Base-by-base conservation (phyloP, 2,888 invertebrate genomes). In the Caenorhabditis macrosperma region DNA sequence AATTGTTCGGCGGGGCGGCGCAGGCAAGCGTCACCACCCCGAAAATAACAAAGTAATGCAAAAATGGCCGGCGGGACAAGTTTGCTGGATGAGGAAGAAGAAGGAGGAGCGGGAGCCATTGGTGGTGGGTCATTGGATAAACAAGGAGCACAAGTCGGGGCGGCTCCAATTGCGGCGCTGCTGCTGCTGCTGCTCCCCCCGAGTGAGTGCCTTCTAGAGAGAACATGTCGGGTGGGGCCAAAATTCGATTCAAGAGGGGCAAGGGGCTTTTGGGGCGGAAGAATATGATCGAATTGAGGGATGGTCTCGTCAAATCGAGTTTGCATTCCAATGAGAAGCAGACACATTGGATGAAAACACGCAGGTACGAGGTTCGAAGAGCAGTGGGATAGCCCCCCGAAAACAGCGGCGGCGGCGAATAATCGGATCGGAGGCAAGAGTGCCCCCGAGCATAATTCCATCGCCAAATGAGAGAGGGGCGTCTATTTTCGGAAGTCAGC, bases 271-370 rank as follows among this genome's bases (percentile, higher is more conserved):
- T 74, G 55, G 64, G 46, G 54, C 55, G 20, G 69, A 64, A 9
- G 54, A 61, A 54, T 71, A 71, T 71, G 61, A 71, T 71, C 61
- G 61, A 71, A 71, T 72, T 72, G 61, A 38, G 10, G 44, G 48
- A 63, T 28, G 33, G 55, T 54, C 26, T 38, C 54, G 20, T 20
- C 46, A 61, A 63, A 74, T 74, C 24, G 41, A 64, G 46, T 74
- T 64, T 74, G 26, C 74, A 74, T 74, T 35, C 22, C 4, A 46
- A 72, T 54, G 63, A 63, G 46, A 24, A 20, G 20, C n/a, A 17
- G 20, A 46, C 22, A 20, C 20, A 15, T 20, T 46, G 26, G n/a
- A 28, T 10, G 28, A 28, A 26, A 26, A 9, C 5, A 22, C 4
- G 24, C 7, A 50, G 24, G 26, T 26, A 17, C 22, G 57, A 38